Base-by-base conservation (phyloP, 2,888 invertebrate species). In the Dendrolimus houi region DNA sequence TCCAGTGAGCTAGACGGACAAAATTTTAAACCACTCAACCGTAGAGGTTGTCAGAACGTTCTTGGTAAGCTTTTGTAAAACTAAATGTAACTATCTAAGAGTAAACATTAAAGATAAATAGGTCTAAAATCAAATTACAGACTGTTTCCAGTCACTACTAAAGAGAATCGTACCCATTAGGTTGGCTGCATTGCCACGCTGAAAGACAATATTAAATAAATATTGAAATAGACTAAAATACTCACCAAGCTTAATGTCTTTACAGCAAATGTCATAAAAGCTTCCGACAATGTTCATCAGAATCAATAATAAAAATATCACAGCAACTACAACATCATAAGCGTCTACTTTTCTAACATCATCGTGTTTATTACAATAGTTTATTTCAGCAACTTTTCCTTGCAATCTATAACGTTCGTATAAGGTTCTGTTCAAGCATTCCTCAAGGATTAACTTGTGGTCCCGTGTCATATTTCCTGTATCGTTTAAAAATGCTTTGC, bases 381-480 rank as follows among this genome's bases (percentile, higher is more conserved):
- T 59, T 57, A 89, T 54, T 54, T 75, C 64, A 7, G 71, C 62
- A 52, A 86, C 14, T 52, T 61, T 78, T 1, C 71, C 81, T 67
- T 87, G 76, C 29, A 90, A 52, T 55, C 70, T 60, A 60, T 87
- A 85, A 2, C 76, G 61, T 2, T 58, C 68, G 77, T 78, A 83
- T 8, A 86, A 59, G 1, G 82, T 77, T 57, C 77, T 61, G 57
- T 90, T 88, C 1, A 84, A 62, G 77, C 88, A 88, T 76, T 55
- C 72, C 64, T 74, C 83, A 75, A 88, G 81, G 77, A 64, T 63
- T 41, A 17, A n/a, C 12, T 59, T 62, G 69, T 77, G 71, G 70
- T 68, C 77, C 64, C 54, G 54, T 57, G 70, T 66, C 57, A 61
- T 62, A 57, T 70, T 65, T 58, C 47, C 47, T 10, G 47, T 47